Evolutionary conservation across 2,888 invertebrate genomes (phyloP).

Genomic region (Philhelius pedissequus): DNA sequence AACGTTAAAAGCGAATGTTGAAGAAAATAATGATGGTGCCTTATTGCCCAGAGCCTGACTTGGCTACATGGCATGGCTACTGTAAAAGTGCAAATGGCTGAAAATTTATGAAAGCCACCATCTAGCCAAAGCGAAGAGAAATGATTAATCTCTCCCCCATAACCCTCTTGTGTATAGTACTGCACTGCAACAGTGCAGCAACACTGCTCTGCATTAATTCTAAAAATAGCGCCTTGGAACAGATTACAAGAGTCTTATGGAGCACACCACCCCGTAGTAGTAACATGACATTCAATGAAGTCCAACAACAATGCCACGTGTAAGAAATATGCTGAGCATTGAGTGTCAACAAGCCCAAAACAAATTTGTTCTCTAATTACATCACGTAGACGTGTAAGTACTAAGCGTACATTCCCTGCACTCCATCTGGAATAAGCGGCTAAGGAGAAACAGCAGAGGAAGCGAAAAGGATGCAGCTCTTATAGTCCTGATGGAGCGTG

Average conservation of each 20-base stretch:
- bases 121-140: background rate
- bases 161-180: background rate
- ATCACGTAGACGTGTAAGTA: conserved; percentile 56
- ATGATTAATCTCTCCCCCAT: conserved; percentile 20
- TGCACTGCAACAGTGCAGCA: background rate
- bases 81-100: conserved; percentile 22
- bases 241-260: background rate
- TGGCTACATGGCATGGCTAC: background rate
- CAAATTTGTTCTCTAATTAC: conserved; percentile 64
- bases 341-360: conserved; percentile 59
- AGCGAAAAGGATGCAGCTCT: background rate
- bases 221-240: background rate
- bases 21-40: conserved; percentile 5
- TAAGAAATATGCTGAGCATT: conserved; percentile 6
- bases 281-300: conserved; percentile 37
- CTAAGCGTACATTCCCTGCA: conserved; percentile 11
- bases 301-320: conserved; percentile 37
- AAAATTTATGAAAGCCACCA: conserved; percentile 19
- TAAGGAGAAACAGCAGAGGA: background rate
- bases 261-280: background rate
- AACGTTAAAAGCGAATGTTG: background rate
- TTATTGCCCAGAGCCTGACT: background rate
- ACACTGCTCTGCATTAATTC: background rate
- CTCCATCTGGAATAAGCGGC: background rate
- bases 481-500: conserved; percentile 18